Conservation (phyloP, 2,888 invertebrate genomes). For the Hypsopygia costalis region DNA sequence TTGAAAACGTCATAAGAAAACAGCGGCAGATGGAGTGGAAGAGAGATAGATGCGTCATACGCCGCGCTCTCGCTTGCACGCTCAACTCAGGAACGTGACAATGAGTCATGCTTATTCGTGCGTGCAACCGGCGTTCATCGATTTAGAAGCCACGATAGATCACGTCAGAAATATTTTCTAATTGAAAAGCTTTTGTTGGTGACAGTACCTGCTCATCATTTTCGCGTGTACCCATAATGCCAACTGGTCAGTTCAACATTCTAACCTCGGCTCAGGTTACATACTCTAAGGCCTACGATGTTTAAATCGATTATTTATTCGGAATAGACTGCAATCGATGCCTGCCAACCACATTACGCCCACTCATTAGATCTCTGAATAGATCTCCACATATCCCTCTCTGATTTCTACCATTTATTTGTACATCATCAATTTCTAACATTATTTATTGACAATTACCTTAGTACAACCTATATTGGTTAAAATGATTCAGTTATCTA, state of each 20-base stretch:
- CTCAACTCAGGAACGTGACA: no score
- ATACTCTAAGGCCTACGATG: conserved; percentile 34
- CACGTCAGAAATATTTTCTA: no score
- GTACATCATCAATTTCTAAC: conserved; percentile 16
- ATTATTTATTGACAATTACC: no score
- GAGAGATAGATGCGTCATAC: no score
- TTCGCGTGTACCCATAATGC: conserved; percentile 49
- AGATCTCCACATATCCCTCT: conserved; percentile 42
- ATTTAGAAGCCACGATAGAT: no score
- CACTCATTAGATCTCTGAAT: conserved; percentile 33
- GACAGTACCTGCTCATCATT: conserved; percentile 51
- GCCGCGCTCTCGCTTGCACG: no score
- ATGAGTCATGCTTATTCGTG: no score
- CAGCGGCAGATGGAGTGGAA: no score
- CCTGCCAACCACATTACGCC: conserved; percentile 56
- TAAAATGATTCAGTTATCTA: no score
- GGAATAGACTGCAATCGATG: conserved; percentile 43
- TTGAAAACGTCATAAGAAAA: no score
- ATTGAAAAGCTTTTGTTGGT: conserved; percentile 10
- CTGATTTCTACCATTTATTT: conserved; percentile 46
- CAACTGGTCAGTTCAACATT: conserved; percentile 44
- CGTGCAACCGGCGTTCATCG: no score
- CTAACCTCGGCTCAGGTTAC: conserved; percentile 58
- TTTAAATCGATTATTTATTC: conserved; percentile 70
- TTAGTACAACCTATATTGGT: no score